Conservation (phyloP, 1,140 invertebrate genomes). For the Brachionus plicatilis region DNA sequence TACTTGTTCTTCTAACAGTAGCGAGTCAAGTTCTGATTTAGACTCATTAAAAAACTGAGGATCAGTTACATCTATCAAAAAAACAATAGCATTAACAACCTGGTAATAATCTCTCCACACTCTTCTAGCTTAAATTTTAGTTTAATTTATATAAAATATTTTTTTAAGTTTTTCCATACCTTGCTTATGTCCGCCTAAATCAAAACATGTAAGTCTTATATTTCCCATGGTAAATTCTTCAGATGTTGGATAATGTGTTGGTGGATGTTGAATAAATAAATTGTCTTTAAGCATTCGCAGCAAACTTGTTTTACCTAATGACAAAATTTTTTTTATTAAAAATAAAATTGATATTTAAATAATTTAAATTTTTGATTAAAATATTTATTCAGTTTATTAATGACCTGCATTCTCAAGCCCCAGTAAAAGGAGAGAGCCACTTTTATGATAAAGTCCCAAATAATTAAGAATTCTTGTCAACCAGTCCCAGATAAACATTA, state of each 20-base stretch:
- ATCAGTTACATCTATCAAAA: constrained; percentile 91
- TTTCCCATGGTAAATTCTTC: constrained; percentile 98
- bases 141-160: background rate
- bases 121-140: constrained; percentile 64
- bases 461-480: constrained; percentile 89
- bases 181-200: constrained; percentile 97
- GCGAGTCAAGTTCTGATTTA: constrained; percentile 64
- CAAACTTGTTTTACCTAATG: constrained; percentile 68
- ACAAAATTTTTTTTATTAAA: constrained; percentile 59
- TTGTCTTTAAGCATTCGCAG: constrained; percentile 99
- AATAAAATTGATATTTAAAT: background rate
- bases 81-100: constrained; percentile 99
- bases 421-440: constrained; percentile 92
- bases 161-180: background rate
- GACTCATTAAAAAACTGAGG: constrained; percentile 80
- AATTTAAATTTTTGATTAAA: background rate
- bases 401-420: constrained; percentile 94
- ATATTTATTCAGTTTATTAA: constrained; percentile 54
- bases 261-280: constrained; percentile 94
- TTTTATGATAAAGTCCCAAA: constrained; percentile 96
- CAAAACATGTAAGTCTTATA: constrained; percentile 98
- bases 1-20: constrained; percentile 91
- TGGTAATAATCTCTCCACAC: constrained; percentile 99
- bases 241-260: constrained; percentile 96
- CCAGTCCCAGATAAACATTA: constrained; percentile 96